These are phyloP conservation scores for Parthenolecanium corni DNA, from an alignment of 2,888 invertebrate genomes.

Conservation along the genomic window DNA sequence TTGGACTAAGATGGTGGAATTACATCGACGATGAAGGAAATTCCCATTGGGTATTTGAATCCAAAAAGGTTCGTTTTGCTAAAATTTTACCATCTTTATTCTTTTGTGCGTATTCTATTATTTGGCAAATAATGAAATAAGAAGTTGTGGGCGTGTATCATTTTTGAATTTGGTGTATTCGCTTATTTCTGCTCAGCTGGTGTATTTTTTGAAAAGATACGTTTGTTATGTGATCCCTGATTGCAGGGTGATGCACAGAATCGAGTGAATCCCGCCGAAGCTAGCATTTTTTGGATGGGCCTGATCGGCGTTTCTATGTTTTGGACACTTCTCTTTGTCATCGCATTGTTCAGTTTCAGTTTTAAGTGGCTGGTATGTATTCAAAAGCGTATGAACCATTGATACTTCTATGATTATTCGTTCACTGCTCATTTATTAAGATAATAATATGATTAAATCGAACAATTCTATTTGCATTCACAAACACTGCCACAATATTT, in stretches of 20 bases:
- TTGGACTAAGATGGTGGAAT: conserved; percentile 98
- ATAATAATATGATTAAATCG: too few species aligned
- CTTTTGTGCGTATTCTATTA: too few species aligned
- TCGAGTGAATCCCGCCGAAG: conserved; percentile 67
- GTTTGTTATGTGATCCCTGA: conserved; percentile 31
- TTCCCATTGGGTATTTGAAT: conserved; percentile 97
- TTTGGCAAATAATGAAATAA: too few species aligned
- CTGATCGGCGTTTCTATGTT: conserved; percentile 71
- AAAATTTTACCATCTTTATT: too few species aligned
- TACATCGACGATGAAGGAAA: conserved; percentile 94
- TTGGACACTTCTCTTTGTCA: conserved; percentile 78
- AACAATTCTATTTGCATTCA: too few species aligned
- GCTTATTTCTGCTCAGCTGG: too few species aligned
- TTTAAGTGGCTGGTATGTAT: conserved; percentile 79
- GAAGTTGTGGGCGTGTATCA: too few species aligned
- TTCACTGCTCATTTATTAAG: too few species aligned
- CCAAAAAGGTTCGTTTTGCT: conserved; percentile 58
- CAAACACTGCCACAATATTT: too few species aligned
- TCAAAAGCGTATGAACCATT: too few species aligned
- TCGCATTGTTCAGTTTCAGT: conserved; percentile 73
- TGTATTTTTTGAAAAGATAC: neutral
- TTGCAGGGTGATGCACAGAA: conserved; percentile 54
- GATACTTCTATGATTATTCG: too few species aligned
- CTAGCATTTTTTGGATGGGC: conserved; percentile 87
- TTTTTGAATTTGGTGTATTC: too few species aligned